phyloP scores from a whole-genome alignment of 1,140 invertebrate species.

The Cydia fagiglandana region DNA sequence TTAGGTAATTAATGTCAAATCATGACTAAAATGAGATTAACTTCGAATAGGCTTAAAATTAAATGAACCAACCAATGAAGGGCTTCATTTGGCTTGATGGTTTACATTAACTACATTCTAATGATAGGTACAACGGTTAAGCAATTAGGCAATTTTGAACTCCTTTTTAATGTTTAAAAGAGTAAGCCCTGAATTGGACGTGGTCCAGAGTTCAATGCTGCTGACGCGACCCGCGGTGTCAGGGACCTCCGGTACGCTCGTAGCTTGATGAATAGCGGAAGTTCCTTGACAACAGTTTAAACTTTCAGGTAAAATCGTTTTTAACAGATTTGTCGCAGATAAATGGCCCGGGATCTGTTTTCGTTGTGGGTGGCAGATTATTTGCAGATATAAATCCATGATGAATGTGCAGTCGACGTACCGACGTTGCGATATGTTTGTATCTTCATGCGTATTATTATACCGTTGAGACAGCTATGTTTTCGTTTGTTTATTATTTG shows the following conservation, averaged over 20 bases:
- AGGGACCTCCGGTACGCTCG: not conserved
- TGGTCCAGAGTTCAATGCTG: not conserved
- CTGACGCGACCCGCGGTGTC: slow-evolving; percentile 10
- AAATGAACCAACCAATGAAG: not conserved
- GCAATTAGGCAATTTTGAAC: slow-evolving; percentile 2
- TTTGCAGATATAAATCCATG: not conserved
- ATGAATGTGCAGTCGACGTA: not conserved
- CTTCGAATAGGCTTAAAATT: no score
- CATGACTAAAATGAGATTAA: no score
- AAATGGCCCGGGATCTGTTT: not conserved
- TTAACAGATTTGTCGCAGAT: slow-evolving; percentile 19
- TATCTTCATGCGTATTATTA: not conserved
- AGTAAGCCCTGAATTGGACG: not conserved
- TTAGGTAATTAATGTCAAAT: no score
- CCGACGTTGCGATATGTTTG: not conserved
- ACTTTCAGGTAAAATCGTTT: slow-evolving; percentile 31
- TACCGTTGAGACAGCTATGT: no score
- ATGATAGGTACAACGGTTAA: no score
- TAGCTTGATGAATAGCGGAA: slow-evolving; percentile 21
- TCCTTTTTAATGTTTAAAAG: not conserved
- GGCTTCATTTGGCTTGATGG: not conserved
- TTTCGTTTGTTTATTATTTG: not conserved
- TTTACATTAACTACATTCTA: no score
- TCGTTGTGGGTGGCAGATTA: slow-evolving; percentile 2
- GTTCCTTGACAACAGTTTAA: slow-evolving; percentile 29